Conservation (phyloP, 1,140 invertebrate genomes). For the Cyphomyrmex costatus region DNA sequence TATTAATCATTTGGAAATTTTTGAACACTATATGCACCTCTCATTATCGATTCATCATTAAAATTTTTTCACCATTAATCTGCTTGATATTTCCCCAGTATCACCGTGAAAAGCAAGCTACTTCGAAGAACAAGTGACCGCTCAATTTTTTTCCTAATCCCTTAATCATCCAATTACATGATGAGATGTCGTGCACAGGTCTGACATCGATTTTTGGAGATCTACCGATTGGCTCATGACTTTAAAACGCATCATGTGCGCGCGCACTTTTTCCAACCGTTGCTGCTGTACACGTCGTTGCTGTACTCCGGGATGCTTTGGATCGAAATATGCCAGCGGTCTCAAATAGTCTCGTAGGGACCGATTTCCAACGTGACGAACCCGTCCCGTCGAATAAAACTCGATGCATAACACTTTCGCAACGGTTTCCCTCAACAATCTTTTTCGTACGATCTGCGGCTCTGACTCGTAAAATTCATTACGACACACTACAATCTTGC, state of each 20-base stretch:
- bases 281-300: not conserved
- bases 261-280: constrained; percentile 47
- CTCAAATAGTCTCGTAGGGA: not conserved
- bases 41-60: not conserved
- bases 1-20: not conserved
- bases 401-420: not conserved
- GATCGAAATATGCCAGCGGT: not conserved
- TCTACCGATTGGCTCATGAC: constrained; percentile 20
- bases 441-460: not conserved
- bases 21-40: not conserved
- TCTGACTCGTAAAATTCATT: not conserved
- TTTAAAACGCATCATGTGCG: constrained; percentile 2
- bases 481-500: not conserved
- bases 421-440: not conserved
- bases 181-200: not conserved
- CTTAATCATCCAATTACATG: not conserved
- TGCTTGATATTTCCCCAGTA: not conserved
- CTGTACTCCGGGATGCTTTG: not conserved
- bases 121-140: not conserved
- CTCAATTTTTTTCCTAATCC: not conserved
- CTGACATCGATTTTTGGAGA: constrained; percentile 11
- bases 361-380: not conserved
- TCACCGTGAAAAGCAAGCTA: not conserved
- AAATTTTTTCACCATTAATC: not conserved
- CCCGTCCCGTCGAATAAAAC: not conserved